A percentile compares a stretch with the other conserved stretches of the same genome.
Evolutionary conservation across 2,797 vertebrate genomes (phyloP).

Genomic region (Melanotaenia maccullochi): DNA sequence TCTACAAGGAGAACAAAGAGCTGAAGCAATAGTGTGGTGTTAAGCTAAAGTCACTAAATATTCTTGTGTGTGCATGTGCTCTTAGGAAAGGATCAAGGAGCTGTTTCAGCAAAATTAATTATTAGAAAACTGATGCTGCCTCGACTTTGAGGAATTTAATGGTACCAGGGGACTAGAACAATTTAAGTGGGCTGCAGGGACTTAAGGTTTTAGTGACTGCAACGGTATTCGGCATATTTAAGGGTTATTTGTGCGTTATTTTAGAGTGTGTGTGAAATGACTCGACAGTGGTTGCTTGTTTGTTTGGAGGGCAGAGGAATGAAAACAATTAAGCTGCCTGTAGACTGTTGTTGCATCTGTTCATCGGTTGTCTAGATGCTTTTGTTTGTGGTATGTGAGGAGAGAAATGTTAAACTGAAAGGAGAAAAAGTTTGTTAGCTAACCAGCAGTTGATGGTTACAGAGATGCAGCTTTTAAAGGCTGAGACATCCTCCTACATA

Average conservation of each 20-base stretch:
- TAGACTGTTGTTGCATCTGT: conserved; percentile 55
- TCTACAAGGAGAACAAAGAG: conserved; percentile 57
- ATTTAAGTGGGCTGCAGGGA: conserved; percentile 16
- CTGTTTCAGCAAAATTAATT: conserved; percentile 49
- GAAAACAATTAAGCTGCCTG: conserved; percentile 47
- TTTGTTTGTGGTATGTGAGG: conserved; percentile 4
- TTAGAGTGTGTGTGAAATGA: conserved; percentile 57
- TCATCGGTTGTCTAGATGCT: conserved; percentile 28
- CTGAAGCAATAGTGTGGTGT: conserved; percentile 26
- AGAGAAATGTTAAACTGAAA: not conserved
- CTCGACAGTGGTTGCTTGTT: conserved; percentile 58
- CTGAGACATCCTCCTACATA: conserved; percentile 20
- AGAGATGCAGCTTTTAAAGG: conserved; percentile 18
- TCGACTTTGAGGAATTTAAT: conserved; percentile 48
- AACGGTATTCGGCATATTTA: conserved; percentile 43
- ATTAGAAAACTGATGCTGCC: conserved; percentile 42
- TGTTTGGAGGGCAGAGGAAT: conserved; percentile 64
- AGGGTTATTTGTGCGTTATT: conserved; percentile 49
- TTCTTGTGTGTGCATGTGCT: conserved; percentile 39
- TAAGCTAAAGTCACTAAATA: conserved; percentile 48
- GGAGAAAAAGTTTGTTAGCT: conserved; percentile 17
- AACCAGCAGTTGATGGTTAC: conserved; percentile 25
- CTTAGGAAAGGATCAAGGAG: conserved; percentile 7
- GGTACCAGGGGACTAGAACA: conserved; percentile 36
- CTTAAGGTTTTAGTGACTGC: conserved; percentile 25